Base-by-base conservation (phyloP, 2,113 vertebrate species). In the Rhinolophus sinicus region DNA sequence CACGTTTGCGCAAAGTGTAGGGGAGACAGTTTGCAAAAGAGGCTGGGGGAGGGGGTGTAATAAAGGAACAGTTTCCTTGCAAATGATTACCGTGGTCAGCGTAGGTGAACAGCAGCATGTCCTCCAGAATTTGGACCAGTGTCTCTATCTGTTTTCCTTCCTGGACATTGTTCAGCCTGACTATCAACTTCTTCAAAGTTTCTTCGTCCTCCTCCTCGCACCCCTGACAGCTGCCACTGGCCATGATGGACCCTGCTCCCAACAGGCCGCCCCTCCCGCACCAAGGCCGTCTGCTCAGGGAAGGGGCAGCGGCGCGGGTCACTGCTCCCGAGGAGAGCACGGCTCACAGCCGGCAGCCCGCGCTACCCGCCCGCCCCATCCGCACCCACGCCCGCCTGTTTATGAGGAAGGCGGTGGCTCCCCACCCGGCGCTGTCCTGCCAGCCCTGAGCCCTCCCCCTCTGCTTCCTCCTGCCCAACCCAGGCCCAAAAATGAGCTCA, bases 121-220 rank as follows among this genome's bases (percentile, higher is more conserved):
- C 99, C 92, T 99, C 98, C 94, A 99, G 97, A 93, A 99, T 99
- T 82, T 99, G 99, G 16, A 99, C 98, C 97, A 99, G 95, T 0
- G 99, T 99, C 80, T 98, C 98, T 58, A 99, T 84, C 40, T 99
- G 99, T 28, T 99, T 98, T 86, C 99, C 99, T 54, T 99, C 99
- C 88, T 99, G 99, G 1, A 99, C 97, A n/a, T 98, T 99, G 8
- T 97, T 98, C 70, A 99, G 98, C 67, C 99, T 98, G 72, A 99
- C 99, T 26, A 99, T 82, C 26, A 99, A 98, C 76, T 99, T 99
- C 97, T 97, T 99, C 78, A 99, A 94, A 77, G 97, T 98, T 95
- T 98, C 98, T 69, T 99, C 98, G 19, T 98, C 67, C 65, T 99
- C 98, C 88, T 98, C 99, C 14, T 64, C 98, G 97, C 98, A 92